Conservation (phyloP, 2,888 invertebrate species). For the Andrena flavipes region DNA sequence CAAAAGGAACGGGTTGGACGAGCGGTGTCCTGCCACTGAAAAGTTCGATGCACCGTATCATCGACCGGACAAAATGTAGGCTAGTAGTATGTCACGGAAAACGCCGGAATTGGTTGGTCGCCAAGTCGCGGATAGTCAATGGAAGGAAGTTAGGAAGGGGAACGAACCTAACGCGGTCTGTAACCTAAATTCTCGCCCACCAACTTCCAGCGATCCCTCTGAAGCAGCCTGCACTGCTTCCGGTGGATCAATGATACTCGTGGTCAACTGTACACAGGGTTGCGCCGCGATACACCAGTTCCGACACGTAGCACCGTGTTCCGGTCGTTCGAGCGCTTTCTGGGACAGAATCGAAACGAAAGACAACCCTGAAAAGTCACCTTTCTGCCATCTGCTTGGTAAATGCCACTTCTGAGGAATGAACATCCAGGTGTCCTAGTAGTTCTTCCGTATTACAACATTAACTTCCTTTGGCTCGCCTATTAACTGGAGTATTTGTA, state of each 20-base stretch:
- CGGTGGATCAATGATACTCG: constrained; percentile 63
- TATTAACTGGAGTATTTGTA: no score
- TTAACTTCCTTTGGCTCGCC: background rate
- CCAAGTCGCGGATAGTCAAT: constrained; percentile 73
- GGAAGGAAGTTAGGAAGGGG: constrained; percentile 43
- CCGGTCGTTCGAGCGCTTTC: background rate
- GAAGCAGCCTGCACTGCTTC: constrained; percentile 53
- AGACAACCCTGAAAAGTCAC: background rate
- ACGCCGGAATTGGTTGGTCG: constrained; percentile 69
- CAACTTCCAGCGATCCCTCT: constrained; percentile 62
- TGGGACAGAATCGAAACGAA: constrained; percentile 19
- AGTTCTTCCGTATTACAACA: background rate
- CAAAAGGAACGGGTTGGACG: background rate
- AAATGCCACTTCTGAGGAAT: background rate
- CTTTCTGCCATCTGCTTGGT: background rate
- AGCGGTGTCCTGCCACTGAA: background rate
- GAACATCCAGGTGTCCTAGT: background rate
- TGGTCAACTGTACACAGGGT: constrained; percentile 47
- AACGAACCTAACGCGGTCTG: constrained; percentile 48
- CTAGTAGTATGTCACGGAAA: constrained; percentile 54
- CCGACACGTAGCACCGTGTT: constrained; percentile 9
- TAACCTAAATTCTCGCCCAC: constrained; percentile 67
- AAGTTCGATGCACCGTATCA: constrained; percentile 41
- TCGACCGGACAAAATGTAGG: constrained; percentile 42
- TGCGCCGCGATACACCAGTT: constrained; percentile 27